Evolutionary conservation across 2,113 vertebrate species (phyloP).

Genomic region (Orycteropus afer): DNA sequence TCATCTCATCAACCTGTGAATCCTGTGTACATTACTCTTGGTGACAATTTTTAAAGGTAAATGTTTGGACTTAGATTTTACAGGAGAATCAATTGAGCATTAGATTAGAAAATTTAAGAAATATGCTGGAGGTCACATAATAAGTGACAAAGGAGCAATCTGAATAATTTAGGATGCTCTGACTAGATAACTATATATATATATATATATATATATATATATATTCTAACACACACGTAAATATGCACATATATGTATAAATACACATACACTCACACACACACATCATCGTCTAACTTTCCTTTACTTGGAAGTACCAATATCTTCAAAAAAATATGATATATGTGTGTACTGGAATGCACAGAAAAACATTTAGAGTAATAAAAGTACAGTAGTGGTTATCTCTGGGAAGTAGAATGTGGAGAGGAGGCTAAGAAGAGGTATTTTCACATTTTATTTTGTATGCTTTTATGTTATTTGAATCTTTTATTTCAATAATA

Average conservation of each 20-base stretch:
- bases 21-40: neutral
- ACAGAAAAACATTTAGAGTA: neutral
- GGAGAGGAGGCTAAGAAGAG: neutral
- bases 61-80: constrained; percentile 37
- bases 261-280: neutral
- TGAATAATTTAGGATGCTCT: constrained; percentile 5
- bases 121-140: neutral
- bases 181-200: neutral
- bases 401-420: neutral
- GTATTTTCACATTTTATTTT: constrained; percentile 23
- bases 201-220: too few species aligned
- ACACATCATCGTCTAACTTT: neutral
- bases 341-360: neutral
- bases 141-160: neutral
- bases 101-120: constrained; percentile 28
- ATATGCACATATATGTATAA: too few species aligned
- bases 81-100: neutral
- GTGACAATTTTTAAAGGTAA: neutral
- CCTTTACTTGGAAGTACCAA: neutral
- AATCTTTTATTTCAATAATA: neutral
- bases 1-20: neutral
- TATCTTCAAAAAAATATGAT: neutral
- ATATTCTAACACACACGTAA: too few species aligned
- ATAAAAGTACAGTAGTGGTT: neutral
- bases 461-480: neutral